Base-by-base conservation (phyloP, 2,113 vertebrate species). In the Catharus bicknelli region DNA sequence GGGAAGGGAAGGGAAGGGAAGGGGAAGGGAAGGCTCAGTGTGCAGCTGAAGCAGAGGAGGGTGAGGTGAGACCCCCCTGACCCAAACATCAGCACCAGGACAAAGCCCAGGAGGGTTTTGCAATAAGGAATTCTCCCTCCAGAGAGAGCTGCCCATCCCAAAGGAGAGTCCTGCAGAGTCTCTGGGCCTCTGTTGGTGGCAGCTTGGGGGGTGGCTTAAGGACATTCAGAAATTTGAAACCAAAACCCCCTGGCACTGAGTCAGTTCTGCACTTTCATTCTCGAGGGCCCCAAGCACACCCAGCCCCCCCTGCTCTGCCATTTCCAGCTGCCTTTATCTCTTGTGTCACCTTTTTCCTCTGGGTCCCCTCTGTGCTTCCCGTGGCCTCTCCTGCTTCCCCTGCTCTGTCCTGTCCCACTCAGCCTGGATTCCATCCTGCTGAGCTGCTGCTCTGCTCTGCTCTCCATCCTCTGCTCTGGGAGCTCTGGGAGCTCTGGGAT, bases 381-480 rank as follows among this genome's bases (percentile, higher is more conserved):
- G 4, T 54, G 77, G 63, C 86, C 30, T 38, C 34, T 13, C 54
- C 54, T 20, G 7, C 32, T 64, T 18, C 48, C 51, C 4, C 58
- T 64, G 19, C 48, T 1, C 76, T 8, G 20, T 91, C 70, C 4
- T 25, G 2, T 62, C 80, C 40, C 76, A 4, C 59, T 12, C 76
- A 86, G 83, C 15, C 73, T 47, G 42, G 32, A 64, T 74, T 43
- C 64, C 85, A 69, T 40, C 78, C 95, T 76, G 74, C 84, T 78
- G 57, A 48, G 74, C 87, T 90, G 86, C 79, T 87, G 77, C 58
- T 93, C 66, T 87, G 77, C 58, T 93, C 66, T n/a, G 70, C 70
- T 64, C 55, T 54, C 38, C 38, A 38, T 38, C 38, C 4, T 27
- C 63, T 67, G n/a, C 63, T 1, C 66, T 53, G 19, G 40, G 40